A percentile compares a stretch with the other conserved stretches of the same genome.
Evolutionary conservation across 2,113 vertebrate species (phyloP).

Genomic region (Panthera leo): DNA sequence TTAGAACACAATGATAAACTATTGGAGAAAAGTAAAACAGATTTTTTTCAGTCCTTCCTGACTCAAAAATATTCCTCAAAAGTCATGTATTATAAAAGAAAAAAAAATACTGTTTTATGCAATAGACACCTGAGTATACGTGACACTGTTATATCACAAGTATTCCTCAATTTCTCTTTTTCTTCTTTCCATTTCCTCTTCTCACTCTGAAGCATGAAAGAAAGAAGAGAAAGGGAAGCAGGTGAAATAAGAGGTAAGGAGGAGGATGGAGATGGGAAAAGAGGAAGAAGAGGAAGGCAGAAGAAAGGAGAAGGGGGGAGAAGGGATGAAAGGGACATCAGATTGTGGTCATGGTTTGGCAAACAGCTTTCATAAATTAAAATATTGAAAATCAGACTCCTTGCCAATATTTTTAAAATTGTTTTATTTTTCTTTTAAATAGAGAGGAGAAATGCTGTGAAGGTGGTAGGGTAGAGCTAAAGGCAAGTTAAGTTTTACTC

Average conservation of each 20-base stretch:
- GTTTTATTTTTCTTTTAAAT: background rate
- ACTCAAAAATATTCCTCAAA: conserved; percentile 3
- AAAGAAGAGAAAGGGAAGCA: rapidly evolving
- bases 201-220: background rate
- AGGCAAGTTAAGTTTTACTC: background rate
- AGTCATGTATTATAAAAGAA: background rate
- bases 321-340: rapidly evolving
- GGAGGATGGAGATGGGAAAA: rapidly evolving
- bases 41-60: background rate
- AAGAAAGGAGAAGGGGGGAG: rapidly evolving
- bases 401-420: background rate
- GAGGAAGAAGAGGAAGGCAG: background rate
- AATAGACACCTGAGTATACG: too few species aligned
- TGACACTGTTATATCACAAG: background rate
- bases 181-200: background rate
- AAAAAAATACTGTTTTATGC: background rate
- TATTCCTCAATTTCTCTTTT: background rate
- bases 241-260: background rate
- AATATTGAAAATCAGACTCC: background rate
- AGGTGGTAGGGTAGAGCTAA: background rate
- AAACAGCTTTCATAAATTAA: background rate
- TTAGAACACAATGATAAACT: background rate
- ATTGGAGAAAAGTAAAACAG: background rate
- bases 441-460: background rate
- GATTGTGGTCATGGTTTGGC: background rate